Conservation (phyloP, 2,797 vertebrate genomes). For the Danio albolineatus region DNA sequence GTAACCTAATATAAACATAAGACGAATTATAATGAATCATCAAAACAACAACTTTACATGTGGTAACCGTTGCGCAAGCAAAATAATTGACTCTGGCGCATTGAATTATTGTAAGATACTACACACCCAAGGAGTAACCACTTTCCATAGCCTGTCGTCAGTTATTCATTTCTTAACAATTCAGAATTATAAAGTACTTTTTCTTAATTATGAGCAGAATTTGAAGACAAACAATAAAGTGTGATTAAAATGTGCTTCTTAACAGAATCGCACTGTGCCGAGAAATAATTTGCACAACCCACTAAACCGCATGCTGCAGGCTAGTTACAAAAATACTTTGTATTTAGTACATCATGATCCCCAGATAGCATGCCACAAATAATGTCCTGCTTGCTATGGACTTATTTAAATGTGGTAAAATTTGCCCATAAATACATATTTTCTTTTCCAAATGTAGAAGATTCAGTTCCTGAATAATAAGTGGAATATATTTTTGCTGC, state of each 20-base stretch:
- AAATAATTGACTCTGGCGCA: too few relatives aligned
- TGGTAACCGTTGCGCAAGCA: too few relatives aligned
- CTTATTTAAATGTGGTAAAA: neutral
- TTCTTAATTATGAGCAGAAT: neutral
- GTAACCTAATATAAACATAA: too few relatives aligned
- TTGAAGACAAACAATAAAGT: neutral
- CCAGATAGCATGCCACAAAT: neutral
- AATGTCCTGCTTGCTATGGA: neutral
- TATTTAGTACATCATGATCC: neutral
- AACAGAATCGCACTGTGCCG: neutral
- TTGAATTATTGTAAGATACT: too few relatives aligned
- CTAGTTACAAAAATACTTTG: neutral
- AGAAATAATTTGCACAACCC: neutral
- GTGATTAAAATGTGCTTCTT: neutral
- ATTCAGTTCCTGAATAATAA: constrained; percentile 15
- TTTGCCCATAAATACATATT: constrained; percentile 14
- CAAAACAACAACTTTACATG: too few relatives aligned
- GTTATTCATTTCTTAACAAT: too few relatives aligned
- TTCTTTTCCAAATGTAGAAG: constrained; percentile 10
- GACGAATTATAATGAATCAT: too few relatives aligned
- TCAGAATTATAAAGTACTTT: neutral
- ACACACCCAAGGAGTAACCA: too few relatives aligned
- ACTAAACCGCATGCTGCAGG: neutral
- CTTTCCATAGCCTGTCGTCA: too few relatives aligned
- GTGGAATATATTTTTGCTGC: constrained; percentile 12